Percentiles rank a stretch among this genome's conserved stretches.
Evolutionary conservation across 2,888 invertebrate species (phyloP).

Genomic region (Sphaerophoria taeniata): DNA sequence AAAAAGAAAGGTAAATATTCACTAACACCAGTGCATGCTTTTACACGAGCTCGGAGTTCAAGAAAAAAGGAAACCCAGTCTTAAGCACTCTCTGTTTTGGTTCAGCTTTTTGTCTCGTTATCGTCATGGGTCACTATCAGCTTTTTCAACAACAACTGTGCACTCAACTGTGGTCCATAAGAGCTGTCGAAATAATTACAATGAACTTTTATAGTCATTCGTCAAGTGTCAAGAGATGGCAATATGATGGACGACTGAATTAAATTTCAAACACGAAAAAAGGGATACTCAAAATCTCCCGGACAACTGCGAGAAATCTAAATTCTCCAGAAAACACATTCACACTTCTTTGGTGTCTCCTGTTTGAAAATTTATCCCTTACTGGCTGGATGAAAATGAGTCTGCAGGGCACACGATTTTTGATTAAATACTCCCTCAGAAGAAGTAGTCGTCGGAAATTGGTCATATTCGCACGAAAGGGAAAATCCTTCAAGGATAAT

Average conservation of each 20-base stretch:
- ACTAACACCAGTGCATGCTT: too few species aligned
- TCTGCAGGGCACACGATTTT: background rate
- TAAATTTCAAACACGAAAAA: constrained; percentile 12
- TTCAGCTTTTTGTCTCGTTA: constrained; percentile 10
- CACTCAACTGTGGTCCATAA: too few species aligned
- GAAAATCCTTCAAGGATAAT: constrained; percentile 9
- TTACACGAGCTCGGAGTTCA: too few species aligned
- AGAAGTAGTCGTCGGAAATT: background rate
- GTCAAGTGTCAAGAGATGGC: constrained; percentile 42
- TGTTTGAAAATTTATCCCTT: background rate
- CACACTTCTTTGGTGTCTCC: too few species aligned
- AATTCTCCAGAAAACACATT: too few species aligned
- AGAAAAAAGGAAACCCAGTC: too few species aligned
- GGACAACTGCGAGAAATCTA: too few species aligned
- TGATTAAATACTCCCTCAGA: background rate
- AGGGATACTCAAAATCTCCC: too few species aligned
- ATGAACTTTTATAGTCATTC: constrained; percentile 28
- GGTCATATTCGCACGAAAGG: constrained; percentile 1
- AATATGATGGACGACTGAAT: constrained; percentile 16
- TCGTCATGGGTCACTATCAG: constrained; percentile 17
- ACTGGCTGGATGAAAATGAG: background rate
- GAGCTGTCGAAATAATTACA: constrained; percentile 5
- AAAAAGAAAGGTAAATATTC: too few species aligned
- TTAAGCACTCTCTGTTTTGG: constrained; percentile 27
- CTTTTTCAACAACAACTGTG: too few species aligned